A percentile compares a stretch with the other conserved stretches of the same genome.
Evolutionary conservation across 64 coral and sea anemone genomes (phyloP).

Genomic region (Orbicella faveolata): DNA sequence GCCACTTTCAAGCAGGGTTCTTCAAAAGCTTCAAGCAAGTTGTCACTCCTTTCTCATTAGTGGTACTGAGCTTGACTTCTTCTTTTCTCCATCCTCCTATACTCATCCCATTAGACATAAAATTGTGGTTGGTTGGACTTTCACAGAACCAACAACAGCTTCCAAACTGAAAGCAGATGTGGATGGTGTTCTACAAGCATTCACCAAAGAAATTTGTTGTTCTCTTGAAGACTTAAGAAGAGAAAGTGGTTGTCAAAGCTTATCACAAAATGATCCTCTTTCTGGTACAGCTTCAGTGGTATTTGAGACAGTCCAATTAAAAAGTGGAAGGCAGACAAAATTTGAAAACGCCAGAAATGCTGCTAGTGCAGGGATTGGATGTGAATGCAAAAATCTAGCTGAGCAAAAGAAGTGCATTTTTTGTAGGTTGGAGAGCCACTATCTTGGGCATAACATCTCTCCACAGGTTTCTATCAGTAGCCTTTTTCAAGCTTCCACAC

Average conservation of each 20-base stretch:
- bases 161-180: constrained; percentile 10
- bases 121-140: constrained; percentile 16
- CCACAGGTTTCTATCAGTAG: background rate
- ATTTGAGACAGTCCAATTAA: background rate
- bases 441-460: constrained; percentile 6
- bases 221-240: background rate
- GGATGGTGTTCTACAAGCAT: constrained; percentile 11
- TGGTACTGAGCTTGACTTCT: constrained; percentile 49
- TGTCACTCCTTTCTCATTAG: constrained; percentile 46
- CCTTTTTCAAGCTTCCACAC: background rate
- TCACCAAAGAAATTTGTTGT: constrained; percentile 59
- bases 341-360: background rate
- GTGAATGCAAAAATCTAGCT: constrained; percentile 2
- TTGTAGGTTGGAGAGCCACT: constrained; percentile 40
- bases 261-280: background rate
- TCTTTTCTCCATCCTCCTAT: constrained; percentile 46
- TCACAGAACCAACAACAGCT: background rate
- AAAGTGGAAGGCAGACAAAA: constrained; percentile 8
- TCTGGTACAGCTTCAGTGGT: background rate
- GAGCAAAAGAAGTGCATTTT: background rate
- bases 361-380: background rate
- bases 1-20: background rate
- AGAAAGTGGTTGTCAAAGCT: background rate
- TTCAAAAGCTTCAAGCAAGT: background rate
- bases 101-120: constrained; percentile 58